These are phyloP conservation scores for Tapirus indicus DNA, from an alignment of 2,797 vertebrate species.

Conservation along the genomic window DNA sequence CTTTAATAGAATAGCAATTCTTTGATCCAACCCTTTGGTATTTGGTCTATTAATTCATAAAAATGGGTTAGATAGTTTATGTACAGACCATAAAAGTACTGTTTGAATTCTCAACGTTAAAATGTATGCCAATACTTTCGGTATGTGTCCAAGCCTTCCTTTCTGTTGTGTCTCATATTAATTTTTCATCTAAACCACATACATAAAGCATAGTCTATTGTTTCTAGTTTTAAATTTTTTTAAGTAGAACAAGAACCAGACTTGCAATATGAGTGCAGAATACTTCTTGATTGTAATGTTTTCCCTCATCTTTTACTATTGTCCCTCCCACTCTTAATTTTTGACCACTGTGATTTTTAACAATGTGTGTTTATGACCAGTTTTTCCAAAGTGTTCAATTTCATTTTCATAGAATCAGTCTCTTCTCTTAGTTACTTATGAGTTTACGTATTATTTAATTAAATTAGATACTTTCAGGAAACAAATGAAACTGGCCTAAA, in stretches of 20 bases:
- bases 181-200: neutral
- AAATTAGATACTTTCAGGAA: neutral
- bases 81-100: neutral
- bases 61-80: neutral
- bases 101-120: neutral
- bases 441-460: neutral
- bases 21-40: neutral
- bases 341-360: neutral
- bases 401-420: neutral
- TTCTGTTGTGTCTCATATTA: neutral
- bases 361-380: neutral
- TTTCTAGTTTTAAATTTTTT: neutral
- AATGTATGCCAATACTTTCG: neutral
- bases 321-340: neutral
- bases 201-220: neutral
- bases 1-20: neutral
- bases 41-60: neutral
- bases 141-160: neutral
- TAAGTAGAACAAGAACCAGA: neutral
- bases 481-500: neutral
- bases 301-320: neutral
- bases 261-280: neutral
- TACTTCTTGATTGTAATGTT: neutral
- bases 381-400: neutral
- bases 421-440: neutral